Evolutionary conservation across 2,797 vertebrate species (phyloP).

Genomic region (Brotogeris chrysoptera): DNA sequence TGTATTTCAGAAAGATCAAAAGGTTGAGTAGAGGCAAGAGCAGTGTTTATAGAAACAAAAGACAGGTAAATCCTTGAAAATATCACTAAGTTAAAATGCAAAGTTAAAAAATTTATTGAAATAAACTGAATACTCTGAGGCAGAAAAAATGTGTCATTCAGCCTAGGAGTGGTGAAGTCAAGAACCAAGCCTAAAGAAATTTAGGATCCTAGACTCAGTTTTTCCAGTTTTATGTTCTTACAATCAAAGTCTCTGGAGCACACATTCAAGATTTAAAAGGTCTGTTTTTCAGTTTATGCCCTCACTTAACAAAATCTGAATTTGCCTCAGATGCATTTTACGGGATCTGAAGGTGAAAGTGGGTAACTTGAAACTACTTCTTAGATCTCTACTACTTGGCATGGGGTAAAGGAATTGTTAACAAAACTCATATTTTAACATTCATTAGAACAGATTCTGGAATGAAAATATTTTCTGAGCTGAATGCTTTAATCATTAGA

Average conservation of each 20-base stretch:
- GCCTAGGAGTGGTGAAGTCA: background rate
- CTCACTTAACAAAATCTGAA: background rate
- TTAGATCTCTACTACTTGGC: background rate
- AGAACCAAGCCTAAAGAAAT: background rate
- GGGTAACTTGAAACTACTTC: background rate
- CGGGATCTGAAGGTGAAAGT: background rate
- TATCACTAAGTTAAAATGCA: background rate
- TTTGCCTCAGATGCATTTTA: background rate
- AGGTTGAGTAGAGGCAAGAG: background rate
- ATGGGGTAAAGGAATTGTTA: background rate
- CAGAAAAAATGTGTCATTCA: background rate
- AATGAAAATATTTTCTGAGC: background rate
- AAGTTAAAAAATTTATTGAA: background rate
- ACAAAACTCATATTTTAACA: background rate
- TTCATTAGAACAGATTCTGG: background rate
- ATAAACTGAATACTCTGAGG: background rate
- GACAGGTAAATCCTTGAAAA: background rate
- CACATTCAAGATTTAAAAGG: background rate
- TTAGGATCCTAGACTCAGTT: background rate
- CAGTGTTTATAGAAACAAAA: background rate
- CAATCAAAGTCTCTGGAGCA: background rate
- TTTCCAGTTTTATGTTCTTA: background rate
- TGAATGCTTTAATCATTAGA: background rate
- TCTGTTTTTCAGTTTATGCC: background rate
- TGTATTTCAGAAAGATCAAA: background rate